Percentiles rank a stretch among this genome's conserved stretches.
Conservation (phyloP, 2,888 invertebrate species). For the Lasioglossum lativentre region DNA sequence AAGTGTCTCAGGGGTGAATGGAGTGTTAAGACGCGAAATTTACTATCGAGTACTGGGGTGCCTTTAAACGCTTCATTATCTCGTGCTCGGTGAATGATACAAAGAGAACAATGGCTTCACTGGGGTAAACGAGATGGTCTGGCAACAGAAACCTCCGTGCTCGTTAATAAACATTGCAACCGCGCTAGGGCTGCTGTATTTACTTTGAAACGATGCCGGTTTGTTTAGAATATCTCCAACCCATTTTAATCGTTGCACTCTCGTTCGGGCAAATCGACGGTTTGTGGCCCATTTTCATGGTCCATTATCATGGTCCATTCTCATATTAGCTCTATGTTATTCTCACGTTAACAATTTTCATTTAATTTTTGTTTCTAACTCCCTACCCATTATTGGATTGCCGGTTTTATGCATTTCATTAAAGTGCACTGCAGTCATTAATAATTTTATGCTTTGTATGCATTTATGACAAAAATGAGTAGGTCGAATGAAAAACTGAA, state of each 20-base stretch:
- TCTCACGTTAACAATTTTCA: no score
- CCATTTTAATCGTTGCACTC: not conserved
- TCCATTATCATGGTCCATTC: no score
- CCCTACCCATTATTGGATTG: no score
- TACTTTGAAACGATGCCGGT: not conserved
- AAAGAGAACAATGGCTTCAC: not conserved
- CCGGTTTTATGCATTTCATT: no score
- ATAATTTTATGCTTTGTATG: no score
- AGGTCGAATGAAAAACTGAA: no score
- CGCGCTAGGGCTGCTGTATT: not conserved
- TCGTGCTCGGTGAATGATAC: not conserved
- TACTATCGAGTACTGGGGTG: not conserved
- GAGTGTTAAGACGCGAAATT: not conserved
- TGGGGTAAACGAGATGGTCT: not conserved
- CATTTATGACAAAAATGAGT: no score
- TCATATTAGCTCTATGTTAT: no score
- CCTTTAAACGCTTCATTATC: slow-evolving; percentile 2
- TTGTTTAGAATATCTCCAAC: not conserved
- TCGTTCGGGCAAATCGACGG: not conserved
- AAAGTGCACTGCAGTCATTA: no score
- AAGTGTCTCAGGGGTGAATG: not conserved
- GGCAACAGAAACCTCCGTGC: not conserved
- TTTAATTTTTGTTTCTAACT: no score
- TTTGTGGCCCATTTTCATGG: not conserved
- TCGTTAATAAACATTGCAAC: not conserved